Evolutionary conservation across 2,113 vertebrate genomes (phyloP).

Genomic region (Colistium nudipinnis): DNA sequence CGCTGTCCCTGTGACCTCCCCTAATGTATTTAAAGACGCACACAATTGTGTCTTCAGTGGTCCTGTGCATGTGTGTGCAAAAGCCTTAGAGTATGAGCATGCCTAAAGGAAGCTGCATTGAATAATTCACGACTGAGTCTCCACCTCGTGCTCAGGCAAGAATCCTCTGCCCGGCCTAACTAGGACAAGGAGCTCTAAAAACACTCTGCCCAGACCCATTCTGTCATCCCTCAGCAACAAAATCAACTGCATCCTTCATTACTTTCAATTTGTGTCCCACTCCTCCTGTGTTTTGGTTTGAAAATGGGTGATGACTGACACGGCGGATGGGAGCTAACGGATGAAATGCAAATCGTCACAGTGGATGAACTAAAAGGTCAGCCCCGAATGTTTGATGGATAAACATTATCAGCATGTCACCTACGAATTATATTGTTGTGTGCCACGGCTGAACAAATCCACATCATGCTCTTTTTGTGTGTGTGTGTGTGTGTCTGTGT

Average conservation of each 20-base stretch:
- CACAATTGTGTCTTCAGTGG: conserved; percentile 16
- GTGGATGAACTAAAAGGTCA: conserved; percentile 27
- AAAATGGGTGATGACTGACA: conserved; percentile 34
- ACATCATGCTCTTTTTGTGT: not conserved
- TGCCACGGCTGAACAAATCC: conserved; percentile 13
- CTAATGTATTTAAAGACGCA: conserved; percentile 33
- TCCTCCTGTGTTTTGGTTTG: conserved; percentile 51
- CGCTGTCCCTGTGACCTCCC: conserved; percentile 24
- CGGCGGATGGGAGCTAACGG: conserved; percentile 22
- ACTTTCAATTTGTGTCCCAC: conserved; percentile 18
- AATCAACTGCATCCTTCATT: conserved; percentile 40
- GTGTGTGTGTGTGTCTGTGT: not conserved
- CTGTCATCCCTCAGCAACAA: conserved; percentile 35
- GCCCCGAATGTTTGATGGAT: conserved; percentile 47
- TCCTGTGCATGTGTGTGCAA: conserved; percentile 30
- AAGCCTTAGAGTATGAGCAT: conserved; percentile 39
- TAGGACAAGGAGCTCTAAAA: conserved; percentile 67
- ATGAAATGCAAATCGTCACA: conserved; percentile 35
- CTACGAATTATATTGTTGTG: conserved; percentile 38
- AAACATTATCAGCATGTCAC: conserved; percentile 48
- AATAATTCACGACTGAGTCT: conserved; percentile 77
- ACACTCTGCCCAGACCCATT: conserved; percentile 33
- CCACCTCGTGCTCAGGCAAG: conserved; percentile 53
- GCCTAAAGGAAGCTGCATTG: conserved; percentile 66
- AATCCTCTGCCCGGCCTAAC: conserved; percentile 62